Conservation (phyloP, 2,113 vertebrate genomes). For the Gallinago media region DNA sequence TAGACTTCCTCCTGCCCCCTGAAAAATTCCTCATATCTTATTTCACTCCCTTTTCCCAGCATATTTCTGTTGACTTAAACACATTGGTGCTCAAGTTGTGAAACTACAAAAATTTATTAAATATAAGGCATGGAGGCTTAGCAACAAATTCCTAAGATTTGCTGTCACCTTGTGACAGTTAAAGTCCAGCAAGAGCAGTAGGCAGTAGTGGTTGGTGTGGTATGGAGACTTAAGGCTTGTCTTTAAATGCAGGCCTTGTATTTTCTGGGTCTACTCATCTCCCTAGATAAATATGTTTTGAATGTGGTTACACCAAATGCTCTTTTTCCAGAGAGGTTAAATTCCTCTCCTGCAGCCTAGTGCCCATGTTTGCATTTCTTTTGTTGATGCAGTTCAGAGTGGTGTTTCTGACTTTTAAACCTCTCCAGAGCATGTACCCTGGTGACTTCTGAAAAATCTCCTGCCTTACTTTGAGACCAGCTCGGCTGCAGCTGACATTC, state of each 20-base stretch:
- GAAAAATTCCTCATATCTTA: background rate
- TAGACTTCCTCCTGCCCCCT: background rate
- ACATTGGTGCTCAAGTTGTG: background rate
- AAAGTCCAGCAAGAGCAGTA: background rate
- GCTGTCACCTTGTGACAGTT: background rate
- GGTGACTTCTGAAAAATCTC: background rate
- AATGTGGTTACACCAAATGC: background rate
- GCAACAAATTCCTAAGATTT: background rate
- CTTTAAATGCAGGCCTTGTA: background rate
- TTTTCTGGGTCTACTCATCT: background rate
- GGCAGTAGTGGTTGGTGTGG: background rate
- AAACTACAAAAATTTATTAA: background rate
- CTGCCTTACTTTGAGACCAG: rapidly evolving
- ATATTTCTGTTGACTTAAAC: background rate
- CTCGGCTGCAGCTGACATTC: background rate
- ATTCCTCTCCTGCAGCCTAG: background rate
- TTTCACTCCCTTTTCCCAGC: background rate
- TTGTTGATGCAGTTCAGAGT: background rate
- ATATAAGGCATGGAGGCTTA: background rate
- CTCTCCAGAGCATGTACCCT: background rate
- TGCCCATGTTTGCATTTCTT: background rate
- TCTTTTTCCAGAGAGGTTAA: background rate
- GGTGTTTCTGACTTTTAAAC: background rate
- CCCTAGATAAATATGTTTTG: background rate
- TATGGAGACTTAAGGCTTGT: background rate